Conservation (phyloP, 2,888 invertebrate species). For the Dexiosoma caninum region DNA sequence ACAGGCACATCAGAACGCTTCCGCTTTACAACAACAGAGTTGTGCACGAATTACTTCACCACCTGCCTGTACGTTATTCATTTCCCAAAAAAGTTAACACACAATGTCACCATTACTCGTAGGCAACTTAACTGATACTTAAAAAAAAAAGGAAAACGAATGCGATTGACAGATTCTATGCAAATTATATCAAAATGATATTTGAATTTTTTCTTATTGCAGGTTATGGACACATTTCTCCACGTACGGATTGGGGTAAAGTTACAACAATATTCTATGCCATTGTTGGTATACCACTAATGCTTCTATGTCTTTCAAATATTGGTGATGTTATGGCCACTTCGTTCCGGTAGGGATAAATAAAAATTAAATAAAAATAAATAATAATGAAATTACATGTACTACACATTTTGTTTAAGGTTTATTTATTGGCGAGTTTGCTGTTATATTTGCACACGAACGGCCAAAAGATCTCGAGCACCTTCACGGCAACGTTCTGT, state of each 20-base stretch:
- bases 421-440: slow-evolving; percentile 96
- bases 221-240: slow-evolving; percentile 97
- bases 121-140: no score
- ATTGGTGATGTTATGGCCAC: slow-evolving; percentile 96
- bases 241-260: slow-evolving; percentile 95
- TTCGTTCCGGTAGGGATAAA: slow-evolving; percentile 83
- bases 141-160: no score
- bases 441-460: slow-evolving; percentile 92
- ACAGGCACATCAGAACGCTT: no score
- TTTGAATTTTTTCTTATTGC: no score
- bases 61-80: no score
- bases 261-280: slow-evolving; percentile 97
- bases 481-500: slow-evolving; percentile 70
- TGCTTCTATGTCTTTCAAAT: slow-evolving; percentile 95
- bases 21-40: no score
- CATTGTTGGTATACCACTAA: slow-evolving; percentile 95
- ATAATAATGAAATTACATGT: not conserved
- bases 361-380: not conserved
- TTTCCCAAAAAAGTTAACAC: no score
- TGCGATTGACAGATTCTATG: no score
- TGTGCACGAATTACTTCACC: no score
- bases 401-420: slow-evolving; percentile 83
- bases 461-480: slow-evolving; percentile 80
- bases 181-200: no score
- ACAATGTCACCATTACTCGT: no score